A percentile compares a stretch with the other conserved stretches of the same genome.
These are phyloP conservation scores for Saturnia pavonia DNA, from an alignment of 2,888 invertebrate genomes.

Conservation along the genomic window DNA sequence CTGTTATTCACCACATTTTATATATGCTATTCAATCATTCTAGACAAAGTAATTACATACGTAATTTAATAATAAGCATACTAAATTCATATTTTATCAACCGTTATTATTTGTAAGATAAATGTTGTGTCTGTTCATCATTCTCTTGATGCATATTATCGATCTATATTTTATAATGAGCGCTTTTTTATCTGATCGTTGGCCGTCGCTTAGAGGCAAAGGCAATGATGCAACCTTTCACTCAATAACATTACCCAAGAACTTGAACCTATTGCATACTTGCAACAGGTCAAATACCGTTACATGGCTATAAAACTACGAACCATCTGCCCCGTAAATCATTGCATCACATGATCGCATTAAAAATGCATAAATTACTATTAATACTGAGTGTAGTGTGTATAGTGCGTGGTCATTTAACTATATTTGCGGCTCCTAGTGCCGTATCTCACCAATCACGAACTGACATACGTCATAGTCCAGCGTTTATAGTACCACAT, in stretches of 20 bases:
- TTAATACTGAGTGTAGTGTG: constrained; percentile 45
- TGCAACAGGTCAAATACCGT: constrained; percentile 64
- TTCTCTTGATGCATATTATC: background rate
- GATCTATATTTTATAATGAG: background rate
- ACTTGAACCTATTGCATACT: constrained; percentile 64
- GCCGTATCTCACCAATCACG: constrained; percentile 82
- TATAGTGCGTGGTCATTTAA: constrained; percentile 48
- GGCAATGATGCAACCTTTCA: constrained; percentile 64
- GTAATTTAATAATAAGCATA: background rate
- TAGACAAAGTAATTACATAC: too few relatives aligned
- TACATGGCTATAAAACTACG: constrained; percentile 66
- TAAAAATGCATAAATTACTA: constrained; percentile 59
- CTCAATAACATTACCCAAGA: constrained; percentile 56
- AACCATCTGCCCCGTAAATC: constrained; percentile 47
- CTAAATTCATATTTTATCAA: background rate
- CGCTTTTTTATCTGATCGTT: constrained; percentile 39
- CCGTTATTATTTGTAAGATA: background rate
- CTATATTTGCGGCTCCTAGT: constrained; percentile 73
- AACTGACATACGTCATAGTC: constrained; percentile 69
- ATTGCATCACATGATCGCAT: constrained; percentile 37
- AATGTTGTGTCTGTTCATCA: background rate
- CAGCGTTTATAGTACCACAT: constrained; percentile 49
- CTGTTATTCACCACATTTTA: too few relatives aligned
- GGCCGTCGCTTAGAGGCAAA: constrained; percentile 56
- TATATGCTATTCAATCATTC: too few relatives aligned